phyloP scores from a whole-genome alignment of 2,113 vertebrate genomes.

The Nerophis lumbriciformis region DNA sequence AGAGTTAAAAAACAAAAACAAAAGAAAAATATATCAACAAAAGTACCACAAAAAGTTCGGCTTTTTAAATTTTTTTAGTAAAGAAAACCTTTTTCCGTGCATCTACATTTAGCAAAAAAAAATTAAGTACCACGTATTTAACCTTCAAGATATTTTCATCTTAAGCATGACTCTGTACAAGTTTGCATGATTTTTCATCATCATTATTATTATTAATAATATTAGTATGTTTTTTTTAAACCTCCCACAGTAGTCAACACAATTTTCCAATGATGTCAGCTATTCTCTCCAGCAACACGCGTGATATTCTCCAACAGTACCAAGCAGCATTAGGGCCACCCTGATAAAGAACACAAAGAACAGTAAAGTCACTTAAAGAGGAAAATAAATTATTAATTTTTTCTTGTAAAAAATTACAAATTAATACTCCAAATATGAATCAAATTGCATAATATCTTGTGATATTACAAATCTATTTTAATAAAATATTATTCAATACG shows the following conservation, averaged over 20 bases:
- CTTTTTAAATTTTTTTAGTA: conserved; percentile 72
- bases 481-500: no score
- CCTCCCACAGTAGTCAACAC: conserved; percentile 78
- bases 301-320: background rate
- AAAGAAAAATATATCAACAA: conserved; percentile 49
- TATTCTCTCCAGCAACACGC: conserved; percentile 8
- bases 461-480: no score
- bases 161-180: conserved; percentile 81
- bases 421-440: no score
- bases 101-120: conserved; percentile 76
- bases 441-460: no score
- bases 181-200: conserved; percentile 63
- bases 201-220: background rate
- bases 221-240: conserved; percentile 11
- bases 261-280: conserved; percentile 48
- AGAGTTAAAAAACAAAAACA: conserved; percentile 68
- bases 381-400: background rate
- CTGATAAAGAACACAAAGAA: background rate
- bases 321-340: conserved; percentile 1
- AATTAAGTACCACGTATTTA: conserved; percentile 81
- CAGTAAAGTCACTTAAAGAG: background rate
- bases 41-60: conserved; percentile 80
- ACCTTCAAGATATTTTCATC: conserved; percentile 77
- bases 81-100: conserved; percentile 74
- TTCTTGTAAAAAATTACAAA: background rate